Evolutionary conservation across 2,113 vertebrate species (phyloP).

Genomic region (Myocastor coypus): DNA sequence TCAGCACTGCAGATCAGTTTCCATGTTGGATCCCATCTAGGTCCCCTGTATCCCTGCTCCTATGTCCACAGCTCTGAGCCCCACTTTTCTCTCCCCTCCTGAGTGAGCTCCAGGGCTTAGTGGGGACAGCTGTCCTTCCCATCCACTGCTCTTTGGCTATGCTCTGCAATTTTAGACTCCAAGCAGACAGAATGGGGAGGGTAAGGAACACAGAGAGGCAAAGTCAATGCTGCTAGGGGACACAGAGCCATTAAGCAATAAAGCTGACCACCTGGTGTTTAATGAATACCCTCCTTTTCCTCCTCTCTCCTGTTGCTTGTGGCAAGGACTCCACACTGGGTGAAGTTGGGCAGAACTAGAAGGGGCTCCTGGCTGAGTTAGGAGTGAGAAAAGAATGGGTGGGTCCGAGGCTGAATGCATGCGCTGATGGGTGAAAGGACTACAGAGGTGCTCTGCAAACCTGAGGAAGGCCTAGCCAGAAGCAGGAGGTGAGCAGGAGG

Average conservation of each 20-base stretch:
- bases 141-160: neutral
- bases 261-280: constrained; percentile 81
- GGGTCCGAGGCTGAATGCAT: neutral
- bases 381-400: neutral
- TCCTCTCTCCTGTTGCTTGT: constrained; percentile 66
- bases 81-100: neutral
- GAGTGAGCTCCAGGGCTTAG: neutral
- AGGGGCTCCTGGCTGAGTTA: neutral
- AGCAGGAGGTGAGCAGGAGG: neutral
- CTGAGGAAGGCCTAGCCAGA: neutral
- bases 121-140: neutral
- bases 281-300: constrained; percentile 80
- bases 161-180: neutral
- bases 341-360: constrained; percentile 4
- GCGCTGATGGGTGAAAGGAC: neutral
- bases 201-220: neutral
- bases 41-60: neutral
- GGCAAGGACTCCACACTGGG: neutral
- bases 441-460: neutral
- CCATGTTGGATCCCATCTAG: neutral
- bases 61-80: neutral
- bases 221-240: constrained; percentile 66
- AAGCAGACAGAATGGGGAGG: neutral
- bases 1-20: neutral
- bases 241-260: constrained; percentile 76